These are phyloP conservation scores for Zingel zingel DNA, from an alignment of 2,113 vertebrate species.

Conservation along the genomic window DNA sequence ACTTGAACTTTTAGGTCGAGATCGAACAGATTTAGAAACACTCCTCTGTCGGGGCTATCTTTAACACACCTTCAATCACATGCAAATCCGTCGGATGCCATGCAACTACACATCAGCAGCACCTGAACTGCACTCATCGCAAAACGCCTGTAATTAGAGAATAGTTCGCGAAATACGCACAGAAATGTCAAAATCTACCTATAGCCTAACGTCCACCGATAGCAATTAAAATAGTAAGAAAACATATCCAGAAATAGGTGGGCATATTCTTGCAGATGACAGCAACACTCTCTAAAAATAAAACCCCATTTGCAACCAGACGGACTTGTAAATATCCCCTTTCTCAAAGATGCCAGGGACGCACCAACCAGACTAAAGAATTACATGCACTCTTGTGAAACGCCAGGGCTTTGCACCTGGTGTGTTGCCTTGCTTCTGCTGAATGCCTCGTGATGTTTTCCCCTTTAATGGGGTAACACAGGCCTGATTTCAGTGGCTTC, in stretches of 20 bases:
- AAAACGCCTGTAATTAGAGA: background rate
- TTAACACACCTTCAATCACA: constrained; percentile 1
- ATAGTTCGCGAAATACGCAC: background rate
- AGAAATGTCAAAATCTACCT: background rate
- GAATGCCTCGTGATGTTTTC: constrained; percentile 35
- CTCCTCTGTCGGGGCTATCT: background rate
- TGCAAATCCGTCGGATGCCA: background rate
- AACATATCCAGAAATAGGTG: background rate
- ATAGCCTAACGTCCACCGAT: background rate
- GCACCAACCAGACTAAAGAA: constrained; percentile 36
- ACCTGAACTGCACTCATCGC: background rate
- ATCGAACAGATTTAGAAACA: background rate
- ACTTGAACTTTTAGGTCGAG: background rate
- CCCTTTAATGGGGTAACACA: constrained; percentile 48
- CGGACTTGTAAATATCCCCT: constrained; percentile 73
- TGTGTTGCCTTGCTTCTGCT: constrained; percentile 61
- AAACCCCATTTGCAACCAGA: constrained; percentile 50
- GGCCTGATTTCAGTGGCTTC: constrained; percentile 47
- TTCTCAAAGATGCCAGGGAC: constrained; percentile 56
- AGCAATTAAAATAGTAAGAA: background rate
- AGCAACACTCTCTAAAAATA: constrained; percentile 51
- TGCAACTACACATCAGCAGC: background rate
- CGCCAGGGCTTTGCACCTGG: constrained; percentile 75
- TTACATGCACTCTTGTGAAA: constrained; percentile 54
- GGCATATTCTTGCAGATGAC: constrained; percentile 6